Evolutionary conservation across 2,888 invertebrate genomes (phyloP), one percentile per base, ranked within the genome.

Genomic region (Drosophila lacicola): DNA sequence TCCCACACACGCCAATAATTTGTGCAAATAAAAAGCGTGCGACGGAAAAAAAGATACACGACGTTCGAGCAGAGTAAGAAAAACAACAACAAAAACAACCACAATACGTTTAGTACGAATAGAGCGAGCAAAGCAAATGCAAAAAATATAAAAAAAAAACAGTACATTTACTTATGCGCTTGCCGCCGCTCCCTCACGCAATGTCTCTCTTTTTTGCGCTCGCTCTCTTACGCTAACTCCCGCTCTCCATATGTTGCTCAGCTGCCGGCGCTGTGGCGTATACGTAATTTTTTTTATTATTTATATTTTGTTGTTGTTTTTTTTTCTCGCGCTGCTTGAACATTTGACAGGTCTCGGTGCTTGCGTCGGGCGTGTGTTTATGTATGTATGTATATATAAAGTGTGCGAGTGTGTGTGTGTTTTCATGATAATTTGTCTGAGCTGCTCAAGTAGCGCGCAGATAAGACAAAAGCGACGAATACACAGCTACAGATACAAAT

Each of bases 401-500:
- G 10, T 44, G 14, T 39, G 25, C 5, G 13, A 19, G n/a, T 21
- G 37, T 39, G 17, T n/a, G 33, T 19, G 63, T 39, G 46, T 46
- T n/a, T 53, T 46, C 14, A 10, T 44, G 36, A 51, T 47, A 58
- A 53, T 58, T 67, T 69, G 53, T 34, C 29, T 13, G 50, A 42
- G 58, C 51, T 55, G 54, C 74, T 73, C 50, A 58, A 71, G 65
- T 54, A 64, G 53, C 53, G 37, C 33, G 17, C 50, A 53, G 72
- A 72, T 74, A 74, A 74, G 60, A 41, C 51, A 46, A 51, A 55
- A 11, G 34, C 13, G 50, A 42, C 61, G 61, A 60, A 71, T 36
- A 25, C 29, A 37, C 41, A 33, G 3, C 37, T 33, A 21, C 25
- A 58, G 19, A 13, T 19, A 10, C 46, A 49, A 19, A 13, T n/a